phyloP scores from a whole-genome alignment of 1,140 invertebrate species.

The Drosophila tani region DNA sequence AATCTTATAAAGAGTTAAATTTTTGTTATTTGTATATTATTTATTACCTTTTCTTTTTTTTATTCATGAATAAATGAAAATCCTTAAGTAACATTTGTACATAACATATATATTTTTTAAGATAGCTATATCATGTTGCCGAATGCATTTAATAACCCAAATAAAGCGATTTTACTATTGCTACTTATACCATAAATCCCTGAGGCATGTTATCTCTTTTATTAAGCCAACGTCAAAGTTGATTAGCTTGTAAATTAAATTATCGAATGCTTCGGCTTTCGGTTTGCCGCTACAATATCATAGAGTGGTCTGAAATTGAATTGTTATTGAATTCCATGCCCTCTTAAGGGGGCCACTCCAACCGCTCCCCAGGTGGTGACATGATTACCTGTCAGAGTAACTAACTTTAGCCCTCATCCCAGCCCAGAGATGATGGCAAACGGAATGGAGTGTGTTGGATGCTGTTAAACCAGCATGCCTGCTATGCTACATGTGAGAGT shows the following conservation, averaged over 20 bases:
- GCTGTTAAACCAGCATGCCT: constrained; percentile 22
- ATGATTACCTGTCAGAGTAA: constrained; percentile 46
- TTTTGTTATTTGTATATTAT: too few species aligned
- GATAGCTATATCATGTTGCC: too few species aligned
- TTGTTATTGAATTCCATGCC: constrained; percentile 34
- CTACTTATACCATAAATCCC: neutral
- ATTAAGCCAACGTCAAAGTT: constrained; percentile 3
- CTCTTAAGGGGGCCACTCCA: neutral
- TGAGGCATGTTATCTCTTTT: constrained; percentile 8
- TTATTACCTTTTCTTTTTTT: too few species aligned
- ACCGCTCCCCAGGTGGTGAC: constrained; percentile 36
- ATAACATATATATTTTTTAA: too few species aligned
- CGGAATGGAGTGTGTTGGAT: constrained; percentile 26
- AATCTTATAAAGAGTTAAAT: too few species aligned
- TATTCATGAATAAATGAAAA: too few species aligned
- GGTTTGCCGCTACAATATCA: constrained; percentile 12
- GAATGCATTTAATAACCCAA: neutral
- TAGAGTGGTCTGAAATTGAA: constrained; percentile 17
- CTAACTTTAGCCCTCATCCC: constrained; percentile 22
- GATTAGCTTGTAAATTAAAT: constrained; percentile 21
- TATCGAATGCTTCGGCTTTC: constrained; percentile 14
- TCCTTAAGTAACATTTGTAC: too few species aligned
- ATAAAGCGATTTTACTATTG: neutral
- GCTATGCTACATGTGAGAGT: too few species aligned
- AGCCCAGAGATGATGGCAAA: constrained; percentile 9